Percentiles rank a stretch among this genome's conserved stretches.
Conservation (phyloP, 2,797 vertebrate species). For the Carcharodon carcharias region DNA sequence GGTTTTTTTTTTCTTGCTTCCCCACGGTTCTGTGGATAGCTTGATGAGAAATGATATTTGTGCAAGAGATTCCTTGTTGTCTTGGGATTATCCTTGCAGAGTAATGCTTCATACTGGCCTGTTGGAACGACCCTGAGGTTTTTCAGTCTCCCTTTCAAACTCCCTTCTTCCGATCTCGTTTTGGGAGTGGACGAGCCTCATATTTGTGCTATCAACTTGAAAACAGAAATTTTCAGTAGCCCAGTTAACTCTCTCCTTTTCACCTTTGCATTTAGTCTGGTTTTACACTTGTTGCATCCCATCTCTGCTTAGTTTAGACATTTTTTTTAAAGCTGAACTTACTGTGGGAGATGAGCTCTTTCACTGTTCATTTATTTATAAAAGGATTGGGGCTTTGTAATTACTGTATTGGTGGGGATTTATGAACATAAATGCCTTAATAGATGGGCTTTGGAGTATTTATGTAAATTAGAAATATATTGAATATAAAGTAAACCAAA, state of each 20-base stretch:
- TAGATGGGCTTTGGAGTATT: slow-evolving; percentile 12
- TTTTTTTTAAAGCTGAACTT: not conserved
- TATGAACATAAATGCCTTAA: slow-evolving; percentile 30
- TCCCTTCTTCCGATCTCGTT: not conserved
- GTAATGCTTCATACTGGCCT: not conserved
- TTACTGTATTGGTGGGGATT: not conserved
- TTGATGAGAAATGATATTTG: not conserved
- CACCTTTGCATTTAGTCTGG: not conserved
- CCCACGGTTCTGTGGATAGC: not conserved
- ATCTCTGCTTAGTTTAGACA: not conserved
- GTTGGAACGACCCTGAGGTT: not conserved
- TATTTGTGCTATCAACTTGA: not conserved
- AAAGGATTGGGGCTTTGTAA: not conserved
- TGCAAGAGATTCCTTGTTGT: not conserved
- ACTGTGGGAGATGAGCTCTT: no score
- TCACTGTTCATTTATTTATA: not conserved
- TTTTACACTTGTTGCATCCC: not conserved
- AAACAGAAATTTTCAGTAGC: not conserved
- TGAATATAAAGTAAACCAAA: slow-evolving; percentile 35
- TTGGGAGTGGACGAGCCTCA: no score
- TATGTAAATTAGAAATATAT: slow-evolving; percentile 35
- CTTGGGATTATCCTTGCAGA: not conserved
- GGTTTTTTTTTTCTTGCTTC: no score
- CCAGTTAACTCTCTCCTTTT: not conserved
- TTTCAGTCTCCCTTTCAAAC: not conserved